phyloP scores from a whole-genome alignment of 2,888 invertebrate species.

The Adineta ricciae region DNA sequence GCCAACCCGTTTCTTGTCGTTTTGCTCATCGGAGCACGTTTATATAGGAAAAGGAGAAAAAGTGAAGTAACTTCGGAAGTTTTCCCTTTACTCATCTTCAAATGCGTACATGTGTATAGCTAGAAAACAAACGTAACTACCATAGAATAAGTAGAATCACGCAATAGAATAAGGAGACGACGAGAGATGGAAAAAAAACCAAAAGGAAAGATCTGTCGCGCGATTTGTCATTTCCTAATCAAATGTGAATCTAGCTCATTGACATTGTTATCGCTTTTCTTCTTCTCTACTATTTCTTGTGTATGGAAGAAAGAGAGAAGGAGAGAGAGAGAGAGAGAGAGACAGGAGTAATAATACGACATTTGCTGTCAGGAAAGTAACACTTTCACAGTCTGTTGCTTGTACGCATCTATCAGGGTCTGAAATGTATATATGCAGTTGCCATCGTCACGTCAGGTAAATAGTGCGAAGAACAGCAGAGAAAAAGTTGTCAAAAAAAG shows the following conservation, averaged over 20 bases:
- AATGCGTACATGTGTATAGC: not conserved
- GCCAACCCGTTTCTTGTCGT: not conserved
- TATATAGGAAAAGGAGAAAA: not conserved
- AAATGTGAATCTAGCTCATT: constrained; percentile 9
- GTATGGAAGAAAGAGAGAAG: not conserved
- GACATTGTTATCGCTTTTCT: constrained; percentile 1
- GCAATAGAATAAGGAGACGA: not conserved
- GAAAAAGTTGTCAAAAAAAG: not conserved
- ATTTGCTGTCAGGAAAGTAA: not conserved
- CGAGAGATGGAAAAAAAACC: not conserved
- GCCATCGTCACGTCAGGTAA: not conserved
- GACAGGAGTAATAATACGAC: not conserved
- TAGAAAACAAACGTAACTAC: not conserved
- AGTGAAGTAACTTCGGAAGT: not conserved
- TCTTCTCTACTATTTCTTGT: not conserved
- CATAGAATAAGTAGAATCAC: not conserved
- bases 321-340: not conserved
- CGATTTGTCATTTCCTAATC: constrained; percentile 9
- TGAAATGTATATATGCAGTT: not conserved
- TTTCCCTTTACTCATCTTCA: not conserved
- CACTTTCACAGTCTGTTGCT: not conserved
- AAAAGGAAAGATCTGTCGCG: not conserved
- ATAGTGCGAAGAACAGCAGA: not conserved
- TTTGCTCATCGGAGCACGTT: not conserved
- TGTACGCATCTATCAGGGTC: not conserved